Conservation (phyloP, 2,113 vertebrate genomes). For the Spermophilus dauricus region DNA sequence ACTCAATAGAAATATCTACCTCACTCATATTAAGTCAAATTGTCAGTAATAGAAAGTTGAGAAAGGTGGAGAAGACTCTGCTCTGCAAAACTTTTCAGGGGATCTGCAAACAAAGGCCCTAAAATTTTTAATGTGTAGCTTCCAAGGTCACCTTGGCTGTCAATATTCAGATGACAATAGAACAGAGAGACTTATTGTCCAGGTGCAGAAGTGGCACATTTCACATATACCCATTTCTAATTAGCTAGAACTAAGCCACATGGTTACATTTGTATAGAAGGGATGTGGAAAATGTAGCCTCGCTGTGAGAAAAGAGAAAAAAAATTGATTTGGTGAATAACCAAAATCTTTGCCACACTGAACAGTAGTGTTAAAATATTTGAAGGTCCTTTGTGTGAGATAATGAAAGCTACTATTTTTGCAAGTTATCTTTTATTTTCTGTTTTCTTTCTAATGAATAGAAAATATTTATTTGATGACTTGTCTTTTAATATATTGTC, state of each 20-base stretch:
- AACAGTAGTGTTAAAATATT: conserved; percentile 19
- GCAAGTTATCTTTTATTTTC: conserved; percentile 30
- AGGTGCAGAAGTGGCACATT: background rate
- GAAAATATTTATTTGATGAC: background rate
- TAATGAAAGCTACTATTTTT: conserved; percentile 47
- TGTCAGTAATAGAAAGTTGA: background rate
- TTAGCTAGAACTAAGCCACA: background rate
- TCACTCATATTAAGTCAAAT: background rate
- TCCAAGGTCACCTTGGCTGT: background rate
- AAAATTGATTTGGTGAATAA: background rate
- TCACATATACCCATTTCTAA: background rate
- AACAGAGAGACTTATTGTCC: background rate
- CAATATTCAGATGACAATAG: background rate
- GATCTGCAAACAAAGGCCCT: background rate
- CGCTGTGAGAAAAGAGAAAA: background rate
- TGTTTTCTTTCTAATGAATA: background rate
- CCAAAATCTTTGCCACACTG: background rate
- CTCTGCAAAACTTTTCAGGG: background rate
- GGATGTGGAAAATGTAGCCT: background rate
- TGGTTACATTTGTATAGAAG: background rate
- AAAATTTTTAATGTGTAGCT: background rate
- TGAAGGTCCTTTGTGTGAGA: conserved; percentile 5
- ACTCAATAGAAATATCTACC: background rate
- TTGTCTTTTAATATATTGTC: background rate
- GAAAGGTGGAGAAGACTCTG: background rate